Evolutionary conservation across 2,113 vertebrate genomes (phyloP).

Genomic region (Oriolus oriolus): DNA sequence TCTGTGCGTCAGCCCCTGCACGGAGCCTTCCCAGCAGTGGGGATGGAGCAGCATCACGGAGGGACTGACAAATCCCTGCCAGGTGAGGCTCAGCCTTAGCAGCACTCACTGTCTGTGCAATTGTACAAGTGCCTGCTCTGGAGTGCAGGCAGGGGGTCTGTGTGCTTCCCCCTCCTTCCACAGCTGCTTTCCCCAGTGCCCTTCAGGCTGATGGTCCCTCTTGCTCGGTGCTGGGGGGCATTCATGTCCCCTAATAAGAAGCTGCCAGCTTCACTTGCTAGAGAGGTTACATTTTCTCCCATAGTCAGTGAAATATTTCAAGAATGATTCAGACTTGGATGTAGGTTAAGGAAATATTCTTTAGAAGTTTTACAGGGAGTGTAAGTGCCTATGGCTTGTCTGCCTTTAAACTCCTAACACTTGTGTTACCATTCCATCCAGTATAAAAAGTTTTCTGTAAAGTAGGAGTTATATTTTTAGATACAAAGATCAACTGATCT

Average conservation of each 20-base stretch:
- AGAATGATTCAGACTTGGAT: background rate
- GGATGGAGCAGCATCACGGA: rapidly evolving
- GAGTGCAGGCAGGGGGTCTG: background rate
- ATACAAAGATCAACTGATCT: slow-evolving; percentile 4
- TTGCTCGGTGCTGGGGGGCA: background rate
- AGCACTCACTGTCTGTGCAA: rapidly evolving
- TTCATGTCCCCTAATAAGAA: background rate
- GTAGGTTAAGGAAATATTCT: background rate
- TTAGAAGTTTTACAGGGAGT: background rate
- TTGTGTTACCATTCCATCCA: background rate
- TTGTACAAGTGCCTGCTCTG: rapidly evolving
- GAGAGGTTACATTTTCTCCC: background rate
- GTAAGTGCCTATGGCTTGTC: background rate
- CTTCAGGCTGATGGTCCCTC: background rate
- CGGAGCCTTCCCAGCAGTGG: rapidly evolving
- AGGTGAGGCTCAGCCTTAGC: background rate
- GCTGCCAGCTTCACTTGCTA: background rate
- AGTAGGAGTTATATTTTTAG: slow-evolving; percentile 30
- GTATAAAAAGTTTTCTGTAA: background rate
- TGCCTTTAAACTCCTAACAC: background rate
- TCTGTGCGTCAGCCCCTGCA: background rate
- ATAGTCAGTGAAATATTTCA: background rate
- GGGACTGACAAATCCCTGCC: background rate
- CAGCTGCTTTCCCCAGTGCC: background rate
- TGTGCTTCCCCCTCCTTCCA: background rate